Conservation (phyloP, 2,797 vertebrate genomes). For the Pelodytes ibericus region DNA sequence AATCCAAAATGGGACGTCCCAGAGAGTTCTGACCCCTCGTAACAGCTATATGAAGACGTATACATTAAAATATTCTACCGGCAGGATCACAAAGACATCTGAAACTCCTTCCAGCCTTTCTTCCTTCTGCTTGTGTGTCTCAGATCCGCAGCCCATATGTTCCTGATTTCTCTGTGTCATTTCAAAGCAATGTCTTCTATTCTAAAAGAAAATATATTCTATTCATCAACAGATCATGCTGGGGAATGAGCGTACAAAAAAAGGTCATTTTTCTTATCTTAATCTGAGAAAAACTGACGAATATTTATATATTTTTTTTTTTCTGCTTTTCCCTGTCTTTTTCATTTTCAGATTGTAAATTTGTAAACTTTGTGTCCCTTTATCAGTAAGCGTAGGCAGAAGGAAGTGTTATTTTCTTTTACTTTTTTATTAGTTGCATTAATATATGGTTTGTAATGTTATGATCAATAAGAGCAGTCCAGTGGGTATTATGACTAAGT, state of each 20-base stretch:
- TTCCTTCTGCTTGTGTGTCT: slow-evolving; percentile 61
- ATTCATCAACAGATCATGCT: slow-evolving; percentile 62
- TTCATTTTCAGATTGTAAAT: slow-evolving; percentile 11
- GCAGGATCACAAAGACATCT: slow-evolving; percentile 60
- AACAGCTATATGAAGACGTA: slow-evolving; percentile 19
- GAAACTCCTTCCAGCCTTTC: slow-evolving; percentile 63
- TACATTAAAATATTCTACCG: slow-evolving; percentile 54
- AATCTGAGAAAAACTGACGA: slow-evolving; percentile 47
- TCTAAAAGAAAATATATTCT: slow-evolving; percentile 69
- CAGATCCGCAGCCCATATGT: slow-evolving; percentile 74
- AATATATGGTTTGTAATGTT: too few relatives aligned
- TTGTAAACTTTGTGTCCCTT: slow-evolving; percentile 14
- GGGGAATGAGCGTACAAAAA: slow-evolving; percentile 48
- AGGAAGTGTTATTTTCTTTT: neutral
- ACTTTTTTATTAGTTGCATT: neutral
- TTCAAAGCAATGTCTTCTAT: slow-evolving; percentile 68
- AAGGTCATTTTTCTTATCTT: slow-evolving; percentile 65
- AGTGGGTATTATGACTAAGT: too few relatives aligned
- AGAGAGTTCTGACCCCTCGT: slow-evolving; percentile 45
- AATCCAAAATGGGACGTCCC: slow-evolving; percentile 32
- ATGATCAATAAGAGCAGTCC: too few relatives aligned
- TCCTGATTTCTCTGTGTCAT: slow-evolving; percentile 75
- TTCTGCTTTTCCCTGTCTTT: neutral
- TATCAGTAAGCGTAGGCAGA: neutral
- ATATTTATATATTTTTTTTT: slow-evolving; percentile 24